Base-by-base conservation (phyloP, 2,888 invertebrate species). In the Drosophila robusta region DNA sequence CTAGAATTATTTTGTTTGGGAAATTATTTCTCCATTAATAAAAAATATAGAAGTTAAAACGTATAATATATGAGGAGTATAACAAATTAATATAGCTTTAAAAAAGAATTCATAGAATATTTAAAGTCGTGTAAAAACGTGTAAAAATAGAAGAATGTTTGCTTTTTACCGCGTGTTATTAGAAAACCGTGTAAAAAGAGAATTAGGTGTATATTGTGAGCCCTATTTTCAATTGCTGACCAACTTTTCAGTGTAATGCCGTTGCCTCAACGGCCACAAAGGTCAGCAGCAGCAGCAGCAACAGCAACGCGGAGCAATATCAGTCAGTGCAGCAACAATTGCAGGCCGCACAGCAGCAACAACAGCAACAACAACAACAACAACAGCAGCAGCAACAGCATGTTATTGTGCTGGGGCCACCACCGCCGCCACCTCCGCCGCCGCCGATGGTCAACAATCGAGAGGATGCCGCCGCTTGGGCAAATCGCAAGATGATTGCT, bases 391-490 rank as follows among this genome's bases (percentile, higher is more conserved):
- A 77, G 11, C 78, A 81, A 36, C 80, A 80, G 22, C 80, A 89
- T 16, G 71, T 82, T 18, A 52, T 79, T 50, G 55, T 85, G 4
- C 50, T 83, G 45, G 83, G 87, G 0, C 89, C 83, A 34, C 83
- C 83, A 0, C 83, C 83, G 6, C 87, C 83, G 18, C 83, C 83
- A 9, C 83, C 83, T 5, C 88, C 88, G 14, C 83, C 80, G 11
- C 75, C 80, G 4, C 86, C 87, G 0, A 72, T 86, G 55, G 78
- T 86, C 7, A 90, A 90, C 56, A 91, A 92, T 69, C 91, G 92
- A 8, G 92, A 93, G 67, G 90, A 91, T 71, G 90, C 91, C 2
- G 87, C 90, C 54, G 90, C 91, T 38, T 92, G 91, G 92, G 89
- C 87, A 32, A 89, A 90, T 80, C 89, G 91, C 46, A 90, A 91